Evolutionary conservation across 2,888 invertebrate species (phyloP).

Genomic region (Eupithecia vulgata): DNA sequence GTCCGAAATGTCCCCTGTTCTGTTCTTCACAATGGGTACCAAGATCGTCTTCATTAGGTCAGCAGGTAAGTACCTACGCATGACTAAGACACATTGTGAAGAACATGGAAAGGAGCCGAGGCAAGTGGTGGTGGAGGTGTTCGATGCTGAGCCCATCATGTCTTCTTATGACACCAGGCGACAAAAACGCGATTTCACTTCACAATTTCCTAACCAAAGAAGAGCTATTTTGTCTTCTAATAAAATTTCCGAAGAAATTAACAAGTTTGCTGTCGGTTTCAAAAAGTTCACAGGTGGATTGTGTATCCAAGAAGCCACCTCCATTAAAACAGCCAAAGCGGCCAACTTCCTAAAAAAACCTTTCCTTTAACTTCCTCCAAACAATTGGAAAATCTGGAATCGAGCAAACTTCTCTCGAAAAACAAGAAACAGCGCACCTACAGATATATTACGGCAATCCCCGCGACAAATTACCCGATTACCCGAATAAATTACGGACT

Average conservation of each 20-base stretch:
- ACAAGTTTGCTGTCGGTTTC: background rate
- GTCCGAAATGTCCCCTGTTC: too few species aligned
- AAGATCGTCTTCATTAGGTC: too few species aligned
- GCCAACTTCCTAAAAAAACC: background rate
- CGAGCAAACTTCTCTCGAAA: constrained; percentile 34
- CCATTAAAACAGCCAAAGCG: background rate
- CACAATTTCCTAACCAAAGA: too few species aligned
- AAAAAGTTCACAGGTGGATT: background rate
- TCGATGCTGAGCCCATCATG: too few species aligned
- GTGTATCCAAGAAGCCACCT: background rate
- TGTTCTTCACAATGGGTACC: too few species aligned
- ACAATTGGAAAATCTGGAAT: constrained; percentile 12
- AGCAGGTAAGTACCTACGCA: too few species aligned
- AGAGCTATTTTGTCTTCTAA: too few species aligned
- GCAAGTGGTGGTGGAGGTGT: too few species aligned
- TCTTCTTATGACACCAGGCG: too few species aligned
- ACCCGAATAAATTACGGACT: constrained; percentile 70
- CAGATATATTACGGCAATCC: constrained; percentile 67
- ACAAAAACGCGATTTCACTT: too few species aligned
- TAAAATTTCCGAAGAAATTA: background rate
- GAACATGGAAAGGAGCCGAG: too few species aligned
- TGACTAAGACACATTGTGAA: too few species aligned
- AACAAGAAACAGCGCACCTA: constrained; percentile 60
- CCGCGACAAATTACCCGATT: constrained; percentile 72
- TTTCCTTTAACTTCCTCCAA: background rate